Evolutionary conservation across 1,140 invertebrate species (phyloP).

Genomic region (Zaprionus lachaisei): DNA sequence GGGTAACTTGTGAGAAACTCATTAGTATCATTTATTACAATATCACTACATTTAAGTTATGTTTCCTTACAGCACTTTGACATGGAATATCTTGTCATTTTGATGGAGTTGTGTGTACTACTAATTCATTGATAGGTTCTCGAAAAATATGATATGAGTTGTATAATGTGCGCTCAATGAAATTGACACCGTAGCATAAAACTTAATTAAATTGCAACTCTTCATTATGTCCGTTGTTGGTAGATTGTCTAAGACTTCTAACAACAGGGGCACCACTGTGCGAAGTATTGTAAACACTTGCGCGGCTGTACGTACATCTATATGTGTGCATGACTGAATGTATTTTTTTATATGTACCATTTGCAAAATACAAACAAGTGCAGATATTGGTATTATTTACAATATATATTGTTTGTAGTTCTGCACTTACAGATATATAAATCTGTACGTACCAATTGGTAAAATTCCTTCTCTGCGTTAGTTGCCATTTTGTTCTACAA

Average conservation of each 20-base stretch:
- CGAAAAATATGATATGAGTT: too few relatives aligned
- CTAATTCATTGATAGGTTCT: too few relatives aligned
- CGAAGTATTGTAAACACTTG: background rate
- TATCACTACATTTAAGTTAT: background rate
- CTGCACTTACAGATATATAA: constrained; percentile 8
- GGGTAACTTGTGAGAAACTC: background rate
- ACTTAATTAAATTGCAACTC: background rate
- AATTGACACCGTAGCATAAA: background rate
- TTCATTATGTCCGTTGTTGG: background rate
- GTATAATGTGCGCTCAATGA: background rate
- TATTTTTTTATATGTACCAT: background rate
- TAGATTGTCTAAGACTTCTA: background rate
- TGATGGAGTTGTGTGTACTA: background rate
- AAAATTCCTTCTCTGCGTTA: constrained; percentile 47
- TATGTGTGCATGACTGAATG: background rate
- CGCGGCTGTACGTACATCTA: background rate
- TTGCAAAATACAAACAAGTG: background rate
- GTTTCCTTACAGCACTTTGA: background rate
- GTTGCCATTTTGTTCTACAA: constrained; percentile 38
- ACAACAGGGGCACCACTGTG: background rate
- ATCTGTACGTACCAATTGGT: constrained; percentile 48
- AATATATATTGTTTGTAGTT: constrained; percentile 2
- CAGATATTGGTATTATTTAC: background rate
- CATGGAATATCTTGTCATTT: background rate
- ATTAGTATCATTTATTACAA: background rate